Evolutionary conservation across 1,140 invertebrate species (phyloP).

Genomic region (Nomia melanderi): DNA sequence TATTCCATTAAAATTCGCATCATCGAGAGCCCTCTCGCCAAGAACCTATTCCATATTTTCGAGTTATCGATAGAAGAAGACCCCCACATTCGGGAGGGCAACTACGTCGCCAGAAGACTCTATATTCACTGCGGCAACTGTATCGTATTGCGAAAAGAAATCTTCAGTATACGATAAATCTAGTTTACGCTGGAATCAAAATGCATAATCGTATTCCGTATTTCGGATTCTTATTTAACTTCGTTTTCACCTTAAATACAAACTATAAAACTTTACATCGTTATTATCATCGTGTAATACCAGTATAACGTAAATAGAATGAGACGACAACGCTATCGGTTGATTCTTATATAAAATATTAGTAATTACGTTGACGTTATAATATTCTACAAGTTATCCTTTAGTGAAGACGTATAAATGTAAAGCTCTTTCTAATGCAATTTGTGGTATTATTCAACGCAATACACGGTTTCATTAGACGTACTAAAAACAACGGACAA

Average conservation of each 20-base stretch:
- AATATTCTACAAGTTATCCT: no score
- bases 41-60: conserved; percentile 47
- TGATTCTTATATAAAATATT: no score
- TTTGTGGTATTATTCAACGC: no score
- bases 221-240: background rate
- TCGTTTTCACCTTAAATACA: background rate
- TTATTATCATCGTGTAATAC: no score
- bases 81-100: background rate
- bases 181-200: no score
- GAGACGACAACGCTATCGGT: no score
- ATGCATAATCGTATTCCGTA: background rate
- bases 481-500: no score
- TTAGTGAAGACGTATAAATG: no score
- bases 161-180: background rate
- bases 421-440: no score
- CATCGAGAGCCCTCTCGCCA: conserved; percentile 14
- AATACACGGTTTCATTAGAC: no score
- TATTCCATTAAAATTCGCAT: conserved; percentile 43
- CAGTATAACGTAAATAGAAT: no score
- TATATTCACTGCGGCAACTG: background rate
- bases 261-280: background rate
- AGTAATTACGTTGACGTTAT: no score
- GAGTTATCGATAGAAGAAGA: conserved; percentile 24
- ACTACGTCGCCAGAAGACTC: background rate
- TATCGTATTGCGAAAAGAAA: background rate